Conservation (phyloP, 2,888 invertebrate genomes). For the Pterobdella sp. region DNA sequence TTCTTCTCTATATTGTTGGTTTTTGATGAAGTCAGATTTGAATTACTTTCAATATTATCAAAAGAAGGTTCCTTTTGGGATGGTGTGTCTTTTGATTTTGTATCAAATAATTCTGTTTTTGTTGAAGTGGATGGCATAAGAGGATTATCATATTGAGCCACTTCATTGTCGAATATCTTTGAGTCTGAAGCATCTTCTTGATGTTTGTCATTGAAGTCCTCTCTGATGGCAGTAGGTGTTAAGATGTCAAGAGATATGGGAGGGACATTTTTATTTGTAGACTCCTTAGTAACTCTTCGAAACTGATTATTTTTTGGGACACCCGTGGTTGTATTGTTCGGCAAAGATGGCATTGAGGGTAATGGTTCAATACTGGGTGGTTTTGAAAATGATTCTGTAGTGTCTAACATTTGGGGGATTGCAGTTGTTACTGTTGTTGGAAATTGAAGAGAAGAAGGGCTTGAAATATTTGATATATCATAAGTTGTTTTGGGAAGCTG, state of each 20-base stretch:
- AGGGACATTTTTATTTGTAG: not conserved
- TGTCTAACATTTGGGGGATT: not conserved
- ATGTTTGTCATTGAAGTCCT: not conserved
- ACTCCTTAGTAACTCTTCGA: not conserved
- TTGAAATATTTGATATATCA: not conserved
- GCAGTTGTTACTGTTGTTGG: not conserved
- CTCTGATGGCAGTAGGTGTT: not conserved
- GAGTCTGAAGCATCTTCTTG: not conserved
- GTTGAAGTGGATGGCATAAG: not conserved
- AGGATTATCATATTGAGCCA: not conserved
- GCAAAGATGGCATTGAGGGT: not conserved
- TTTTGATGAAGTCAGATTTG: not conserved
- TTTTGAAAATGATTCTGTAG: not conserved
- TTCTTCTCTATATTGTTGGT: not conserved
- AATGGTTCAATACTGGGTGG: not conserved
- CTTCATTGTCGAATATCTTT: not conserved
- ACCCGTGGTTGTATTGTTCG: not conserved
- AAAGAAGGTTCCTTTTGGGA: not conserved
- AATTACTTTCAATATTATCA: not conserved
- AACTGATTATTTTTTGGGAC: constrained; percentile 6
- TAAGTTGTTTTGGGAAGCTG: not conserved
- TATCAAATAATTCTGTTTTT: not conserved
- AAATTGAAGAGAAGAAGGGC: too few relatives aligned
- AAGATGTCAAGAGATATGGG: not conserved
- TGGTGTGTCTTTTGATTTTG: not conserved